These are phyloP conservation scores for Bos taurus DNA, from an alignment of 2,113 vertebrate genomes.

Conservation along the genomic window ARS-UCD2.0 NC_037337.1:63771001-63771500, in stretches of 20 bases:
- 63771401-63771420: constrained; percentile 40
- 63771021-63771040: background rate
- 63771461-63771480: constrained; percentile 71
- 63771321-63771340: constrained; percentile 65
- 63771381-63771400: constrained; percentile 55
- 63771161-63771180: constrained; percentile 52
- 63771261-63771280: constrained; percentile 55
- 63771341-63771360: constrained; percentile 78
- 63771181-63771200: constrained; percentile 58
- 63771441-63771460: constrained; percentile 8
- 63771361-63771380: constrained; percentile 67
- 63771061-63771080: background rate
- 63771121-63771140: background rate
- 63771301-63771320: constrained; percentile 70
- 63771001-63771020: background rate
- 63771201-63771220: constrained; percentile 51
- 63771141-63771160: constrained; percentile 15
- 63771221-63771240: constrained; percentile 47
- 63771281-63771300: constrained; percentile 70
- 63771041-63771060: background rate
- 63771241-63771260: constrained; percentile 40
- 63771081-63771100: background rate
- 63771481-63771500: constrained; percentile 59
- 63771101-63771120: background rate
- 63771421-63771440: constrained; percentile 26